Base-by-base conservation (phyloP, 2,888 invertebrate genomes). In the Prosapia bicincta region DNA sequence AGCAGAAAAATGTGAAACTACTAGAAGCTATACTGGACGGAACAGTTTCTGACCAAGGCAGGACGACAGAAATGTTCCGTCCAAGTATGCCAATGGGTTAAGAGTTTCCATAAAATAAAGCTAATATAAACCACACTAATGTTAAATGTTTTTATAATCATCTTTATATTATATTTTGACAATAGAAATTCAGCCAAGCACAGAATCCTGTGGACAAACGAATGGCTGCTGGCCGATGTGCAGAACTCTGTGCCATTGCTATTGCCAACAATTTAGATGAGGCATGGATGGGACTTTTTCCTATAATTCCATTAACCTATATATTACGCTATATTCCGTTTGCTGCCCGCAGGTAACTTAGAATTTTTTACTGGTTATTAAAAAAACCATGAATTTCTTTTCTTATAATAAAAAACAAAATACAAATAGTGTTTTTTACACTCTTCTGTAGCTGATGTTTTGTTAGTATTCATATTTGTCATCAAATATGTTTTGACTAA, bases 271-370 rank as follows among this genome's bases (percentile, higher is more conserved):
- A 84, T 73, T 79, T 88, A 77, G 84, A 86, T 81, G 90, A 93
- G 84, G 88, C 89, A 0, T 95, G 94, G 94, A 91, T 93, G 79
- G 88, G 88, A 0, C 80, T 87, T 3, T 90, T 91, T 78, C 93
- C 93, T 0, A 83, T 90, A 0, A 86, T 92, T 66, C 83, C 87
- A 0, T 78, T 90, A 38, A 83, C 87, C 1, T 93, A 93, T 82
- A 78, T 89, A 1, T 83, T 85, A n/a, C 86, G 88, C 13, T 92
- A 90, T 81, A 88, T 88, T 78, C 91, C 92, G 0, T 84, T 85
- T 72, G 26, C 88, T 6, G 84, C 84, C 24, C 81, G 84, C 77
- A 81, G 85, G 88, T 89, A 84, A 85, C 85, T 74, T 28, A 23
- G 20, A 28, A 15, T 38, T 13, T 38, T 38, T 13, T 13, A 38